Evolutionary conservation across 1,140 invertebrate genomes (phyloP), one percentile per base, ranked within the genome.

Genomic region (Vollenhovia emeryi): DNA sequence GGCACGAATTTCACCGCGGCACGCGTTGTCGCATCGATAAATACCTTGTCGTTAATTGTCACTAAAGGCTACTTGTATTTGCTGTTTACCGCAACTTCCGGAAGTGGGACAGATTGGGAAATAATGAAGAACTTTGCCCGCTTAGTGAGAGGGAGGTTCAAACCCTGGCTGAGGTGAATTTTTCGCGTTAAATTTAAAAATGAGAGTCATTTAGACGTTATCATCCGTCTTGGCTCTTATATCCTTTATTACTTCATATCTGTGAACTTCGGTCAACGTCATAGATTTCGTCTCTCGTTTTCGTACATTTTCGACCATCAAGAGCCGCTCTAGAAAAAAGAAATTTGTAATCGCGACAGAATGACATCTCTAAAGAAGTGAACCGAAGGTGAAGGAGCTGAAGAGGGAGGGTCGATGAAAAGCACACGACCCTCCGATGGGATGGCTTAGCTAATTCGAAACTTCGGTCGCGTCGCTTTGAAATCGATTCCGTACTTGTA

Each of bases 321-420:
- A 52, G 48, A 82, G 27, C n/a, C 45, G 27, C 59, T 79, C 15
- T 36, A 27, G 36, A 66, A 18, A n/a, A n/a, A 59, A 24, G 13
- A 64, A 78, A 80, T 48, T 69, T 57, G 50, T 60, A 66, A 80
- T 85, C 84, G 64, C 57, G 45, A 87, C 50, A 66, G 60, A 45
- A 24, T 87, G 85, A 87, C 52, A 83, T 87, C 76, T 36, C 36
- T 40, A 21, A 82, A 74, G 2, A 69, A 11, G 50, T 11, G 13
- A 24, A 45, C 48, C 33, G 57, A 73, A 74, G 45, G 45, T 84
- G 45, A 60, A 66, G 60, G 64, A 62, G 33, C 21, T 48, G 55
- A 33, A 71, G 27, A 40, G 40, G 33, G 62, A 66, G 62, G 84
- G 55, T 74, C 30, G 50, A 82, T 83, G 64, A 43, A 62, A 45